These are phyloP conservation scores for Coendou prehensilis DNA, from an alignment of 2,797 vertebrate species.

Conservation along the genomic window DNA sequence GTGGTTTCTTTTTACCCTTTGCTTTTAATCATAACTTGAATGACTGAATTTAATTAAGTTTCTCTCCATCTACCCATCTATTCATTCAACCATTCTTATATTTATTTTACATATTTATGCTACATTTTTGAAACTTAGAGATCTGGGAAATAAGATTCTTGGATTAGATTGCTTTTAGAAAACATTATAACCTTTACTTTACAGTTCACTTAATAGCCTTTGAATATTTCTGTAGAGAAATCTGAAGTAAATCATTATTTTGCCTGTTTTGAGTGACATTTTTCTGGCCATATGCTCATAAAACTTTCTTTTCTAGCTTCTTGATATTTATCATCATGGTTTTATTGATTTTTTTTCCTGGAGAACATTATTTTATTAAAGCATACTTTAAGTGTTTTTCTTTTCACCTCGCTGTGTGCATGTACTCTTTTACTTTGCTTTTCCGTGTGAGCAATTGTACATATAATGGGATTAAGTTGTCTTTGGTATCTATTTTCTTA, in stretches of 20 bases:
- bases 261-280: background rate
- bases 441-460: background rate
- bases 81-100: background rate
- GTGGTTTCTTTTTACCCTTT: background rate
- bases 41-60: background rate
- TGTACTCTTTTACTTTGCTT: background rate
- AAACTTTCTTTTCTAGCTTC: background rate
- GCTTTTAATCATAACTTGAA: conserved; percentile 10
- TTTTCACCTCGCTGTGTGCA: background rate
- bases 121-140: background rate
- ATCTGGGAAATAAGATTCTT: conserved; percentile 40
- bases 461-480: background rate
- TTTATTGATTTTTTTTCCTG: background rate
- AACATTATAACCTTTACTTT: background rate
- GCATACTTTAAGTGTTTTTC: background rate
- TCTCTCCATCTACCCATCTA: background rate
- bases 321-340: background rate
- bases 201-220: background rate
- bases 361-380: background rate
- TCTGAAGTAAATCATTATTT: background rate
- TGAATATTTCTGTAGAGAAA: background rate
- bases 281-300: background rate
- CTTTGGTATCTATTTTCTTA: background rate
- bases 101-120: conserved; percentile 5
- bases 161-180: conserved; percentile 3